These are phyloP conservation scores for Nyctalus aviator DNA, from an alignment of 2,797 vertebrate species.

Conservation along the genomic window DNA sequence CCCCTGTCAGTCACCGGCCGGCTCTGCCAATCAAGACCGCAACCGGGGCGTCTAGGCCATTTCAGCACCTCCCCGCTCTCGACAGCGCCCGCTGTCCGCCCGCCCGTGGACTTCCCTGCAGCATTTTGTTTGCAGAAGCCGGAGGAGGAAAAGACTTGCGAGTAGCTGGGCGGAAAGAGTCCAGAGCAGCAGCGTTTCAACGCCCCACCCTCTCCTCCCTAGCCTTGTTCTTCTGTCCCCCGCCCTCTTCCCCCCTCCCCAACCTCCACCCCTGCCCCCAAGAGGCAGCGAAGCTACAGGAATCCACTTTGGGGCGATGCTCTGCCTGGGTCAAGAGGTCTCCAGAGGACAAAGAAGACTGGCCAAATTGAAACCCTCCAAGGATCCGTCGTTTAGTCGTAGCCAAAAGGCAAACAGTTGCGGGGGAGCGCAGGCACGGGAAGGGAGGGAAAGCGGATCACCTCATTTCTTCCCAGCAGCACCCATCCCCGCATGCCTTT, in stretches of 20 bases:
- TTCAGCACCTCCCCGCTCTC: constrained; percentile 92
- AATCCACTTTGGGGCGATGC: constrained; percentile 57
- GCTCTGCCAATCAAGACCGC: constrained; percentile 94
- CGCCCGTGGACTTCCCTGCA: neutral
- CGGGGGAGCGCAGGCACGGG: neutral
- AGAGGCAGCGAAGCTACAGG: constrained; percentile 5
- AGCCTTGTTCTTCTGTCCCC: neutral
- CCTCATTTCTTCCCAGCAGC: neutral
- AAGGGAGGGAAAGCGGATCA: neutral
- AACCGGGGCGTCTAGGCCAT: constrained; percentile 79
- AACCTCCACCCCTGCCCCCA: neutral
- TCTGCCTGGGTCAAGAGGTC: constrained; percentile 46
- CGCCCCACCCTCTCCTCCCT: too few relatives aligned
- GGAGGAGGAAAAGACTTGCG: neutral
- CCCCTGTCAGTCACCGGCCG: constrained; percentile 96
- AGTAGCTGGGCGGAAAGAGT: neutral
- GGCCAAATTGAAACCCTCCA: constrained; percentile 51
- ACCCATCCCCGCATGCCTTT: neutral
- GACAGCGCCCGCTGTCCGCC: constrained; percentile 82
- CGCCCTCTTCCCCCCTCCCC: neutral
- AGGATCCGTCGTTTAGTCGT: constrained; percentile 51
- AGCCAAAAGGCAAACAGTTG: constrained; percentile 8
- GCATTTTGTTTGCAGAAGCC: constrained; percentile 50
- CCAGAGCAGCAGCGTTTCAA: neutral
- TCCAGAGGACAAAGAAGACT: constrained; percentile 66